Evolutionary conservation across 2,888 invertebrate genomes (phyloP).

Genomic region (Neoscelio sp.): DNA sequence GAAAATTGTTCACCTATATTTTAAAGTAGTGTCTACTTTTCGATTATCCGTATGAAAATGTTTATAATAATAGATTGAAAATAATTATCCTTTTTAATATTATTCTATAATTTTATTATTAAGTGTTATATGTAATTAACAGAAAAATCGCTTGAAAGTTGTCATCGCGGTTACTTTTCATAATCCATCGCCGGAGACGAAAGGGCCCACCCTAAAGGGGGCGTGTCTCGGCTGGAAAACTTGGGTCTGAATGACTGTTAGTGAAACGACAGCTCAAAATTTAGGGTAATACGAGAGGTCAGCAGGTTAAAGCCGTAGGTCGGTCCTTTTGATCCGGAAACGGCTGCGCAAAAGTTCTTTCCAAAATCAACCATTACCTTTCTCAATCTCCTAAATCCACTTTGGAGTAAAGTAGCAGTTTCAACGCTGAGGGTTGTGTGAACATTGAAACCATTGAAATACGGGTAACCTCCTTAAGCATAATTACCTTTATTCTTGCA

Average conservation of each 20-base stretch:
- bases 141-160: too few species aligned
- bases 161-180: too few species aligned
- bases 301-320: slow-evolving; percentile 28
- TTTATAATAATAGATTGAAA: too few species aligned
- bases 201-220: neutral
- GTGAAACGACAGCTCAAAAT: slow-evolving; percentile 16
- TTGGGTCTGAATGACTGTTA: slow-evolving; percentile 5
- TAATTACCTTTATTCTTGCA: slow-evolving; percentile 39
- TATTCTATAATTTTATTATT: too few species aligned
- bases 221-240: slow-evolving; percentile 20
- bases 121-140: too few species aligned
- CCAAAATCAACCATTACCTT: slow-evolving; percentile 39
- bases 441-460: slow-evolving; percentile 39
- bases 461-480: slow-evolving; percentile 39
- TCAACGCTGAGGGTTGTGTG: slow-evolving; percentile 16
- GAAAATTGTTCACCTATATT: neutral
- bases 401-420: slow-evolving; percentile 27
- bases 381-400: slow-evolving; percentile 24
- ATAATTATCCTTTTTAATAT: too few species aligned
- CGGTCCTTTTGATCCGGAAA: slow-evolving; percentile 35
- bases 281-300: slow-evolving; percentile 30
- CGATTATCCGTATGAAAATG: too few species aligned
- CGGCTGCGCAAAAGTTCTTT: slow-evolving; percentile 31
- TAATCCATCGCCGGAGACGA: too few species aligned
- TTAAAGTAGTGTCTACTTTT: too few species aligned